phyloP scores from a whole-genome alignment of 2,797 vertebrate species.

The Glossophaga mutica region DNA sequence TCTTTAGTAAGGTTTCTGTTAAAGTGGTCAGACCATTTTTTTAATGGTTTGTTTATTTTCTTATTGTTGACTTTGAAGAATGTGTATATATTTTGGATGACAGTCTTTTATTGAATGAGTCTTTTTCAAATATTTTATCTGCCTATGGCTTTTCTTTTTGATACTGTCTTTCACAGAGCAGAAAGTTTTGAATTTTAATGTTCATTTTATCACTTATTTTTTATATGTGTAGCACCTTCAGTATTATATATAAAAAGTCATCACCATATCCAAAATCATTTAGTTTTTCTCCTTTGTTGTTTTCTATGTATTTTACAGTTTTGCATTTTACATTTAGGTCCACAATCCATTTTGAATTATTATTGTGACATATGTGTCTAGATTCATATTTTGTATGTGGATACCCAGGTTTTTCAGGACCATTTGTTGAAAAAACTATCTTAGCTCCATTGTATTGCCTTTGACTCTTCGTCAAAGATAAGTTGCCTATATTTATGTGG shows the following conservation, averaged over 20 bases:
- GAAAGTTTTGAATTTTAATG: not conserved
- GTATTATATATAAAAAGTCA: not conserved
- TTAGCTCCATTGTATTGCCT: not conserved
- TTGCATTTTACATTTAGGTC: not conserved
- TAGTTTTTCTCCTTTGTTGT: not conserved
- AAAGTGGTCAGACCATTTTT: not conserved
- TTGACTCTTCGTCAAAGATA: not conserved
- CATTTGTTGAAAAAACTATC: not conserved
- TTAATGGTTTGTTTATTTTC: not conserved
- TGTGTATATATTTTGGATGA: not conserved
- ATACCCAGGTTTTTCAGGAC: not conserved
- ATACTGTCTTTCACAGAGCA: not conserved
- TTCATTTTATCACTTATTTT: not conserved
- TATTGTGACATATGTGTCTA: not conserved
- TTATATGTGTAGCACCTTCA: not conserved
- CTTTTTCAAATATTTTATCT: constrained; percentile 6
- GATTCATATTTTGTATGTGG: not conserved
- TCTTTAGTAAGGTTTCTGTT: not conserved
- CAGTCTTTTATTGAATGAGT: not conserved
- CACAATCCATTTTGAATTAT: not conserved
- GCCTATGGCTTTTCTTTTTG: not conserved
- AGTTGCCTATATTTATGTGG: not conserved
- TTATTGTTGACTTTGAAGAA: not conserved
- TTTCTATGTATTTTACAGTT: not conserved
- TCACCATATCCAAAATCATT: not conserved